These are phyloP conservation scores for Chascanopsetta lugubris DNA, from an alignment of 2,113 vertebrate genomes.

Conservation along the genomic window DNA sequence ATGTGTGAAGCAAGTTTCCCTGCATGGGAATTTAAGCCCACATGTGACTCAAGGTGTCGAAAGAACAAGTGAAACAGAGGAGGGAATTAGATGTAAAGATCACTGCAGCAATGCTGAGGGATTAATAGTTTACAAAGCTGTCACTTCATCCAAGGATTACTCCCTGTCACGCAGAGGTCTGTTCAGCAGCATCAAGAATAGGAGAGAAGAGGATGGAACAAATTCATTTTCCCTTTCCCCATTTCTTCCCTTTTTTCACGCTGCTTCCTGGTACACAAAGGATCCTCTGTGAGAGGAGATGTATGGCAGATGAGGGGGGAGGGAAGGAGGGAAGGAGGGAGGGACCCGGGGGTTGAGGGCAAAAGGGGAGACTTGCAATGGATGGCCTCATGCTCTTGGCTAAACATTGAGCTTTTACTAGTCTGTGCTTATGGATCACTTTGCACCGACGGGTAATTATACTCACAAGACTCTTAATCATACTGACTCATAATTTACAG, in stretches of 20 bases:
- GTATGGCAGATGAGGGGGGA: conserved; percentile 30
- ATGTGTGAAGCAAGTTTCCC: conserved; percentile 5
- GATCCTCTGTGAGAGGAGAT: conserved; percentile 65
- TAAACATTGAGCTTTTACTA: conserved; percentile 34
- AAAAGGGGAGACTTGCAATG: conserved; percentile 19
- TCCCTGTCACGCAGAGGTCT: conserved; percentile 62
- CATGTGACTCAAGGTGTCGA: conserved; percentile 13
- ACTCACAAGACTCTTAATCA: background rate
- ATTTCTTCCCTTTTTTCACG: conserved; percentile 59
- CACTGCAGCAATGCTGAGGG: conserved; percentile 22
- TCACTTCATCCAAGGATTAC: conserved; percentile 46
- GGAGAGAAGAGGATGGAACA: conserved; percentile 59
- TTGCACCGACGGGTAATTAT: background rate
- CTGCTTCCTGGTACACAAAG: conserved; percentile 64
- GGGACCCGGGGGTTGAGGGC: background rate
- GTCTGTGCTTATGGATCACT: background rate
- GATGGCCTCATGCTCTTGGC: conserved; percentile 21
- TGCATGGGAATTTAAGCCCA: conserved; percentile 43
- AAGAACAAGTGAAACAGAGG: conserved; percentile 1
- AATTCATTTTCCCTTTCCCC: conserved; percentile 54
- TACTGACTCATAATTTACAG: background rate
- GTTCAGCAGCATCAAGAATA: conserved; percentile 46
- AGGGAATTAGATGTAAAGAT: conserved; percentile 45
- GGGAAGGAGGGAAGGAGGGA: conserved; percentile 3
- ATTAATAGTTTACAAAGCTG: conserved; percentile 55